Evolutionary conservation across 2,888 invertebrate species (phyloP).

Genomic region (Molanna angustata): DNA sequence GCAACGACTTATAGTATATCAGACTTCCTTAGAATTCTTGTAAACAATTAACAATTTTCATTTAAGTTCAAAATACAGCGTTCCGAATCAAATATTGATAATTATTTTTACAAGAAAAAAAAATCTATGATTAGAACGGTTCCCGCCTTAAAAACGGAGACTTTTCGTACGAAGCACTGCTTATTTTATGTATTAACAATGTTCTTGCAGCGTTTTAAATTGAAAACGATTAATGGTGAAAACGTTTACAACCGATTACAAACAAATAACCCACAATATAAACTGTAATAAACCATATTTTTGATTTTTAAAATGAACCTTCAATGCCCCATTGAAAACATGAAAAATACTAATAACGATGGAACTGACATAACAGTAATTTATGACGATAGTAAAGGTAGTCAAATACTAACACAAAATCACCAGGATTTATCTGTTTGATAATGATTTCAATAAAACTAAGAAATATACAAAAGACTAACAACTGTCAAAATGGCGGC

Average conservation of each 20-base stretch:
- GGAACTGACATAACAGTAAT: too few species aligned
- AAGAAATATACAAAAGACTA: slow-evolving; percentile 50
- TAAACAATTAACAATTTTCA: too few species aligned
- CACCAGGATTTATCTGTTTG: background rate
- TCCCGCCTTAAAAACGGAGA: slow-evolving; percentile 21
- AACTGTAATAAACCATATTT: slow-evolving; percentile 16
- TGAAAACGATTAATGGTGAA: background rate
- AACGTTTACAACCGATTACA: too few species aligned
- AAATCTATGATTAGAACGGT: slow-evolving; percentile 22
- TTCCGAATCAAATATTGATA: too few species aligned
- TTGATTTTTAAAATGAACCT: slow-evolving; percentile 14
- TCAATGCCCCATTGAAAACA: slow-evolving; percentile 2
- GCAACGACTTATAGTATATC: too few species aligned
- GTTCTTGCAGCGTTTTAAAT: background rate
- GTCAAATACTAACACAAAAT: too few species aligned
- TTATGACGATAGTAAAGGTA: too few species aligned
- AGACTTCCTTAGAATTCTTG: too few species aligned
- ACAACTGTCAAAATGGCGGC: slow-evolving; percentile 60
- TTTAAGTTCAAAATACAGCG: too few species aligned
- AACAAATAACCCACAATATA: too few species aligned
- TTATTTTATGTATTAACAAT: slow-evolving; percentile 4
- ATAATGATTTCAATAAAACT: slow-evolving; percentile 16
- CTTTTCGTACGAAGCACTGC: slow-evolving; percentile 11
- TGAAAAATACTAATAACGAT: slow-evolving; percentile 12
- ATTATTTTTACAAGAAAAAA: too few species aligned